A percentile compares a stretch with the other conserved stretches of the same genome.
Conservation (phyloP, 1,140 invertebrate species). For the Daktulosphaira vitifoliae region DNA sequence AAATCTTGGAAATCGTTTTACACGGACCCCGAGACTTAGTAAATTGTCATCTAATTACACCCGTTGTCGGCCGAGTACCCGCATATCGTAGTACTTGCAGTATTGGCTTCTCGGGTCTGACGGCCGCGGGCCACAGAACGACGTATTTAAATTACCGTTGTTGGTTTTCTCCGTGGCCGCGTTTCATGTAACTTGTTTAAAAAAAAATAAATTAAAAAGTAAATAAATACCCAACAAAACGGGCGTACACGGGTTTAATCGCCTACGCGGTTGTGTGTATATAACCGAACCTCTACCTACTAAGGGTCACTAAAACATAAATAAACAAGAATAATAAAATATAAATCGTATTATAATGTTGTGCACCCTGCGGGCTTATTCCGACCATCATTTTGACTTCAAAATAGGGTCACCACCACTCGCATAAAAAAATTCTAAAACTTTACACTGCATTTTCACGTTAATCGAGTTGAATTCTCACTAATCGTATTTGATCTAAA, state of each 20-base stretch:
- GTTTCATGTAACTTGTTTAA: constrained; percentile 21
- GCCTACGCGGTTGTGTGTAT: constrained; percentile 1
- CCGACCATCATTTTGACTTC: too few species aligned
- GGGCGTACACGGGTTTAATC: constrained; percentile 19
- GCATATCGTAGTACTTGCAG: not conserved
- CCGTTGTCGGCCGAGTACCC: too few species aligned
- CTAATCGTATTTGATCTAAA: too few species aligned
- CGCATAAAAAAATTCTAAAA: too few species aligned
- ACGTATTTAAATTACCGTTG: constrained; percentile 30
- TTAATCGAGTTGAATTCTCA: too few species aligned
- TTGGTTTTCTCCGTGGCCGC: constrained; percentile 24
- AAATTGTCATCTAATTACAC: too few species aligned
- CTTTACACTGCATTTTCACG: too few species aligned
- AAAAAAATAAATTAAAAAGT: constrained; percentile 16
- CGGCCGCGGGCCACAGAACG: not conserved
- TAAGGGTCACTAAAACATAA: constrained; percentile 24
- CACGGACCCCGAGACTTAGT: too few species aligned
- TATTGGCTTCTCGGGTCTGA: not conserved
- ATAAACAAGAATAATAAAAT: constrained; percentile 24
- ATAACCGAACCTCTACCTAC: too few species aligned
- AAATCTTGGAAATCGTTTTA: too few species aligned
- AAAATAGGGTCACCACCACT: too few species aligned
- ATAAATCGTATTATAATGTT: not conserved
- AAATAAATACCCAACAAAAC: constrained; percentile 31
- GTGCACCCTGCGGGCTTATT: too few species aligned